Conservation (phyloP, 2,113 vertebrate genomes). For the Nibea albiflora region DNA sequence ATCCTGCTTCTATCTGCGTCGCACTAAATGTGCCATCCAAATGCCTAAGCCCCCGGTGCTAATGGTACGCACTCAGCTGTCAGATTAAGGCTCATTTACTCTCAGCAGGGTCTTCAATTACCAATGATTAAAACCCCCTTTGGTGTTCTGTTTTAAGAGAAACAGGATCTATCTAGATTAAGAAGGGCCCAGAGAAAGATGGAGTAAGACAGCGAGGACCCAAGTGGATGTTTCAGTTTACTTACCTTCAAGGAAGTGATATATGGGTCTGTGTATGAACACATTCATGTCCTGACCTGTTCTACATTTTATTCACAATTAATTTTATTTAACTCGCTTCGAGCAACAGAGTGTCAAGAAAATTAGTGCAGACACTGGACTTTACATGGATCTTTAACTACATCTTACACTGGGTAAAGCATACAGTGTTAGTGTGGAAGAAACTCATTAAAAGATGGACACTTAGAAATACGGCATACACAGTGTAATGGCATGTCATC, state of each 20-base stretch:
- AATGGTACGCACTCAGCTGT: slow-evolving; percentile 75
- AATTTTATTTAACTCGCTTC: neutral
- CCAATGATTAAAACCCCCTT: slow-evolving; percentile 78
- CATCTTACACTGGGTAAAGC: neutral
- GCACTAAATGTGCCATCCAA: slow-evolving; percentile 51
- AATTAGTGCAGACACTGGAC: too few species aligned
- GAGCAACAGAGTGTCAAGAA: neutral
- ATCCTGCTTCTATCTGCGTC: slow-evolving; percentile 47
- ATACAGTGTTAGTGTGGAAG: neutral
- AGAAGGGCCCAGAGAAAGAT: slow-evolving; percentile 30
- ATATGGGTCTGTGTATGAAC: neutral
- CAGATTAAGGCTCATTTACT: slow-evolving; percentile 82
- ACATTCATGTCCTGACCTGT: neutral
- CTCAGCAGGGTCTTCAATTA: slow-evolving; percentile 83
- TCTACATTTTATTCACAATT: neutral
- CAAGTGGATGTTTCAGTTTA: slow-evolving; percentile 16
- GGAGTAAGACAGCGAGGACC: neutral
- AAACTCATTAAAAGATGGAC: neutral
- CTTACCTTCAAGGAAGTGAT: neutral
- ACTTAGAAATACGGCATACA: neutral
- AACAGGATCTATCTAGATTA: slow-evolving; percentile 59
- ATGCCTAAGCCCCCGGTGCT: slow-evolving; percentile 61
- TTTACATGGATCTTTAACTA: neutral
- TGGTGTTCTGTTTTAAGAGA: slow-evolving; percentile 62
- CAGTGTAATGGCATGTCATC: neutral